Percentiles rank a stretch among this genome's conserved stretches.
These are phyloP conservation scores for Lordiphosa stackelbergi DNA, from an alignment of 1,140 invertebrate genomes.

Conservation along the genomic window DNA sequence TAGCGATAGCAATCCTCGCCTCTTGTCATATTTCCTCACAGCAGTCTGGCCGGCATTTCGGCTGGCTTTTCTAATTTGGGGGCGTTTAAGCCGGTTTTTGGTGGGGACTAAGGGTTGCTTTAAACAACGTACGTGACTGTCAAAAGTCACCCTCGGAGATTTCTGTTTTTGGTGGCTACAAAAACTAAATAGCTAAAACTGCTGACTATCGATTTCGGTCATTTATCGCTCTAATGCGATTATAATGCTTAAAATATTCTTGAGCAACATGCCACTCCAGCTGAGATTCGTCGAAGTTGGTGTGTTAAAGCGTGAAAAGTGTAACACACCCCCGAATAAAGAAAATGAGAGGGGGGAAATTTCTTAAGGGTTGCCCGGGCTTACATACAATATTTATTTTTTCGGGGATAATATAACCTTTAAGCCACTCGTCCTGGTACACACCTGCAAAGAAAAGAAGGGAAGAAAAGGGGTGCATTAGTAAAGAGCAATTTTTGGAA, in stretches of 20 bases:
- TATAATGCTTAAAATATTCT: slow-evolving; percentile 64
- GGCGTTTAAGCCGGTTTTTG: slow-evolving; percentile 59
- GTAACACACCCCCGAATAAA: slow-evolving; percentile 41
- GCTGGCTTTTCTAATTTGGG: slow-evolving; percentile 59
- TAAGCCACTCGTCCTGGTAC: slow-evolving; percentile 47
- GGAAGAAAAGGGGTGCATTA: slow-evolving; percentile 59
- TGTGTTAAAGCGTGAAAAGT: slow-evolving; percentile 66
- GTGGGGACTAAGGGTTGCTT: slow-evolving; percentile 62
- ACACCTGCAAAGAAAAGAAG: slow-evolving; percentile 60
- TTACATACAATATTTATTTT: slow-evolving; percentile 4
- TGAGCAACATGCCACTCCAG: slow-evolving; percentile 19
- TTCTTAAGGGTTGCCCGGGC: slow-evolving; percentile 32
- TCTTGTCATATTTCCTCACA: slow-evolving; percentile 60
- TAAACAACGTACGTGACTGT: slow-evolving; percentile 60
- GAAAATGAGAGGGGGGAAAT: not conserved
- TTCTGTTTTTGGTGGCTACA: slow-evolving; percentile 19
- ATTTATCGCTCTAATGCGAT: slow-evolving; percentile 72
- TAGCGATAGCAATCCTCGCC: slow-evolving; percentile 45
- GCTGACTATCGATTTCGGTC: slow-evolving; percentile 61
- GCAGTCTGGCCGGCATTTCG: slow-evolving; percentile 14
- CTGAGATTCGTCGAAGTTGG: slow-evolving; percentile 49
- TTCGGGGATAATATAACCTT: slow-evolving; percentile 21
- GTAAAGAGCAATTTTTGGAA: slow-evolving; percentile 20
- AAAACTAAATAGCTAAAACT: slow-evolving; percentile 69
- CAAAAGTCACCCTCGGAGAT: slow-evolving; percentile 60